Conservation (phyloP, 2,113 vertebrate genomes). For the Electrona antarctica region DNA sequence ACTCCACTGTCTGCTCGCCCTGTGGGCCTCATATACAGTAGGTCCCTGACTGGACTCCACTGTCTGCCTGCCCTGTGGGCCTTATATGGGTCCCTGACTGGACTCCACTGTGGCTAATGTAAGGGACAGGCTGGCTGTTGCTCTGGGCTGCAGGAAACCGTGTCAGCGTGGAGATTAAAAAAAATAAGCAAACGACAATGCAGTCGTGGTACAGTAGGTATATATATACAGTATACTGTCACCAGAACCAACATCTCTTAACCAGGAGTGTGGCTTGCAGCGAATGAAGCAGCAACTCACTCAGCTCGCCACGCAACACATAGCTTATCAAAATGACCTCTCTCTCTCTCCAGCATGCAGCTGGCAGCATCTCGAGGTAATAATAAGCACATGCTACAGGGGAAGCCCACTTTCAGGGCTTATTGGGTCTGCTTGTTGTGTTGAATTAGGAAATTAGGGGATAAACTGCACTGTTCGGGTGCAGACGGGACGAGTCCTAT, state of each 20-base stretch:
- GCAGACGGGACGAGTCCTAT: constrained; percentile 57
- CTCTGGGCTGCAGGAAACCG: constrained; percentile 52
- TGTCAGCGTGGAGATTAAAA: constrained; percentile 24
- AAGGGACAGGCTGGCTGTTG: constrained; percentile 41
- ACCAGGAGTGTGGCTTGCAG: constrained; percentile 28
- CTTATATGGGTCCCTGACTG: constrained; percentile 41
- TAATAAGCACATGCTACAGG: constrained; percentile 51
- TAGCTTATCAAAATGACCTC: constrained; percentile 31
- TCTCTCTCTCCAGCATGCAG: constrained; percentile 9
- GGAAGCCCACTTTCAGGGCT: constrained; percentile 36
- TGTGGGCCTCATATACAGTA: constrained; percentile 23
- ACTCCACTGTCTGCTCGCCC: constrained; percentile 51
- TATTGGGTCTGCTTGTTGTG: constrained; percentile 32
- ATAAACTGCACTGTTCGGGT: constrained; percentile 47
- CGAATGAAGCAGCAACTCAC: constrained; percentile 35
- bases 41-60: no score
- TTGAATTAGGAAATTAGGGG: constrained; percentile 63
- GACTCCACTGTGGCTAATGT: constrained; percentile 56
- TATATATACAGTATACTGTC: not conserved
- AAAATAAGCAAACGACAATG: constrained; percentile 35
- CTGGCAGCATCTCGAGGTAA: constrained; percentile 52
- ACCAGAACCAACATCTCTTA: constrained; percentile 14
- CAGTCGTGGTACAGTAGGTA: constrained; percentile 1
- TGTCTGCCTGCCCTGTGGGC: constrained; percentile 46
- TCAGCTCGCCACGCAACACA: constrained; percentile 20